A percentile compares a stretch with the other conserved stretches of the same genome.
These are phyloP conservation scores for Spheniscus mendiculus DNA, from an alignment of 2,113 vertebrate genomes.

Conservation along the genomic window DNA sequence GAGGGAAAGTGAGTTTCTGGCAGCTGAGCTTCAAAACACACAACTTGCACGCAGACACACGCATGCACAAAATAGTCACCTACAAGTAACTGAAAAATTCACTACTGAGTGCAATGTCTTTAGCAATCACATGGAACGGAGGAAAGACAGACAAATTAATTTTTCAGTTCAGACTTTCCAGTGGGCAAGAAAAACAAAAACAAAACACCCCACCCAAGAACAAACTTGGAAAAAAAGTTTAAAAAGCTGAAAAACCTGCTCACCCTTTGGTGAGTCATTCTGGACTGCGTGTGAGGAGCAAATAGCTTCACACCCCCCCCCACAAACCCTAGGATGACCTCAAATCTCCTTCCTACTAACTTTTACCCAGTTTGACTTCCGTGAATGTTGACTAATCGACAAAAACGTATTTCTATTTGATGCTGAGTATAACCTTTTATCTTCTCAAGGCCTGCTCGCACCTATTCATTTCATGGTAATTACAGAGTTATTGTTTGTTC, in stretches of 20 bases:
- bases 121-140: background rate
- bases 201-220: background rate
- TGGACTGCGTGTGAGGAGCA: background rate
- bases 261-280: background rate
- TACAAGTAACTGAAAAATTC: background rate
- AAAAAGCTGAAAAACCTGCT: background rate
- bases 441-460: background rate
- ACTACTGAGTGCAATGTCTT: background rate
- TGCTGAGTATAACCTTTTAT: background rate
- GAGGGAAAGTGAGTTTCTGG: background rate
- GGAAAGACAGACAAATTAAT: background rate
- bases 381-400: background rate
- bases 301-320: no score
- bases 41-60: background rate
- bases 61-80: background rate
- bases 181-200: background rate
- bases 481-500: background rate
- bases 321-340: background rate
- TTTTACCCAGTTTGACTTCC: background rate
- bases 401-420: background rate
- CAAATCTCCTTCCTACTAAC: background rate
- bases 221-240: background rate
- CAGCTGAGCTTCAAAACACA: background rate
- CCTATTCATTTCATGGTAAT: background rate
- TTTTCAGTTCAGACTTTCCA: background rate